phyloP scores from a whole-genome alignment of 2,888 invertebrate species.

The Caenorhabditis imperialis region DNA sequence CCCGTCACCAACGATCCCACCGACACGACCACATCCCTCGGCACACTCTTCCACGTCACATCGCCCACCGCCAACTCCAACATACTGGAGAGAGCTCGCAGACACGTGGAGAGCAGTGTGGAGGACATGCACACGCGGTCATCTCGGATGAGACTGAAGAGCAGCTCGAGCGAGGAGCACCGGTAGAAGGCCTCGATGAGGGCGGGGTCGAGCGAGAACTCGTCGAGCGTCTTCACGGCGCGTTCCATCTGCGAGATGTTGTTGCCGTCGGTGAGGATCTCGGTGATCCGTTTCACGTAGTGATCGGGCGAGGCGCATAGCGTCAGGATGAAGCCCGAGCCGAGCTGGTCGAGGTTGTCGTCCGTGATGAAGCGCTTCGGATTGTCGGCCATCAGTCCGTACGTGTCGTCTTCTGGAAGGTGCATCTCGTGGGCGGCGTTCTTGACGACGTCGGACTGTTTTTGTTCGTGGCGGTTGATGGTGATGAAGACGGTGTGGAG shows the following conservation, averaged over 20 bases:
- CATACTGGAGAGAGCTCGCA: constrained; percentile 48
- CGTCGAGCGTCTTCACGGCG: constrained; percentile 41
- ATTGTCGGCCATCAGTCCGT: constrained; percentile 60
- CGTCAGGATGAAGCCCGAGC: constrained; percentile 68
- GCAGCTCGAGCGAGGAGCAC: constrained; percentile 34
- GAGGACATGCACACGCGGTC: constrained; percentile 51
- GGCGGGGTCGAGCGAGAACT: constrained; percentile 37
- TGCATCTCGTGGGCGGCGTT: constrained; percentile 47
- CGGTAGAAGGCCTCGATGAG: constrained; percentile 3
- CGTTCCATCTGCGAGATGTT: constrained; percentile 49
- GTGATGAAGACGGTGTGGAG: constrained; percentile 52
- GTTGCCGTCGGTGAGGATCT: constrained; percentile 42
- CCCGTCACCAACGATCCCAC: constrained; percentile 56
- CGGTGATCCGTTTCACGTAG: constrained; percentile 43
- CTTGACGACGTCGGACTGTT: constrained; percentile 42
- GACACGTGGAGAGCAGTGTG: constrained; percentile 39
- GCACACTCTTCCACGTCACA: constrained; percentile 54
- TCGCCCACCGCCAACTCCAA: constrained; percentile 49
- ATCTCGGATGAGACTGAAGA: constrained; percentile 35
- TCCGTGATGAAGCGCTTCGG: constrained; percentile 62
- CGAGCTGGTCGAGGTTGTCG: constrained; percentile 49
- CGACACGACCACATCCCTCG: constrained; percentile 42
- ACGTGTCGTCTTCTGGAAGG: constrained; percentile 52
- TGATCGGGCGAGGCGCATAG: constrained; percentile 68
- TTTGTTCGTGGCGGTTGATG: constrained; percentile 46